Evolutionary conservation across 2,888 invertebrate genomes (phyloP), one percentile per base, ranked within the genome.

Genomic region (Heterodera filipjevi): DNA sequence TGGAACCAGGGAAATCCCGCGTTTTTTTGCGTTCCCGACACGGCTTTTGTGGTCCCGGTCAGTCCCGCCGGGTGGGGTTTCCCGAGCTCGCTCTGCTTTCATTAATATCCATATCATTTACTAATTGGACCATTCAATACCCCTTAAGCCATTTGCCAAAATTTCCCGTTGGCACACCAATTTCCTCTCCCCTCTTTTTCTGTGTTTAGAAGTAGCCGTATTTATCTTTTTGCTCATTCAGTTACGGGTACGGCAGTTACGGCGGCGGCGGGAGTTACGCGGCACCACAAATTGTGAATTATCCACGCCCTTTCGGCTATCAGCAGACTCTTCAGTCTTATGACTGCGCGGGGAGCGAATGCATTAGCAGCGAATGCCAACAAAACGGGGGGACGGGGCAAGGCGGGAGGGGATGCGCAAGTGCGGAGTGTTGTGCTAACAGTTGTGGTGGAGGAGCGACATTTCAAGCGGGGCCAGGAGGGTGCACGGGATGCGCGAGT

Each of bases 251-350:
- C 59, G 39, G 39, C 32, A 75, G 77, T 30, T 77, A 75, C 53
- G 74, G 59, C 30, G 74, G 46, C 2, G 72, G 77, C 27, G 59
- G 77, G n/a, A 77, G 71, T 49, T 77, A 77, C 49, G 75, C 71
- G 46, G 14, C 77, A 27, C 74, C 77, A n/a, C 72, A 53, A 59
- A 30, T 35, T 14, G 77, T 71, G 3, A 73, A 76, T 76, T 81
- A 81, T 76, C 81, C 80, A 64, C 81, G 81, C n/a, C 79, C 82
- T 73, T 77, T 82, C 27, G 78, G 79, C 59, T 83, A 82, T 77
- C 66, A 49, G 53, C 49, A 53, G 35, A 53, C 82, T 66, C 72
- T 66, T 66, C 66, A 59, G 30, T 30, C 19, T 33, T 44, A 64
- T 66, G 46, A 35, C 16, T 32, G 33, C 32, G 68, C 33, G 27